Conservation (phyloP, 2,113 vertebrate species). For the Pseudopodoces humilis region DNA sequence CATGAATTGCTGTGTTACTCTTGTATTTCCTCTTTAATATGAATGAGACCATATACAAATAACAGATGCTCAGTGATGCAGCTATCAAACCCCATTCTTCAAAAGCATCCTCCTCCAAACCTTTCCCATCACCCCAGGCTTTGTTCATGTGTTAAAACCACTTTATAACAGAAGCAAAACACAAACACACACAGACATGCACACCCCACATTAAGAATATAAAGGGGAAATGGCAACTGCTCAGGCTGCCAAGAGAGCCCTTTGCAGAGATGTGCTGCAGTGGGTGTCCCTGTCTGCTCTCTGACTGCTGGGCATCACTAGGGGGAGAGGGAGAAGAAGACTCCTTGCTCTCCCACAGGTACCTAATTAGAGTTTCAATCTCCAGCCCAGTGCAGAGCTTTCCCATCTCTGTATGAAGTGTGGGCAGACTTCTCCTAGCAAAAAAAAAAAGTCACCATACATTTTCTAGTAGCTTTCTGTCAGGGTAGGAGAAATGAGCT, state of each 20-base stretch:
- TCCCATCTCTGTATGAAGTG: not conserved
- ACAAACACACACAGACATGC: not conserved
- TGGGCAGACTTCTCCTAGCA: not conserved
- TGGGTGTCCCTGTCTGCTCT: not conserved
- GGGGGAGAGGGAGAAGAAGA: not conserved
- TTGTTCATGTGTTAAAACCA: not conserved
- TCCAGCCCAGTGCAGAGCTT: rapidly evolving
- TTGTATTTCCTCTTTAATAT: not conserved
- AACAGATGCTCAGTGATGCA: not conserved
- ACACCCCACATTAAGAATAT: not conserved
- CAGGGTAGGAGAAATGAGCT: not conserved
- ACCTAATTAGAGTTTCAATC: not conserved
- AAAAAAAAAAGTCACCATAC: not conserved
- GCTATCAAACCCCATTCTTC: not conserved
- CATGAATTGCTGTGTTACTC: not conserved
- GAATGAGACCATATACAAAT: not conserved
- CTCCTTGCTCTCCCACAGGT: not conserved
- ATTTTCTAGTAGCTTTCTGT: not conserved
- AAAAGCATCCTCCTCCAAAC: not conserved
- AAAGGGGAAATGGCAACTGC: not conserved
- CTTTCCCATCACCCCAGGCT: not conserved
- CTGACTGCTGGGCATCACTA: not conserved
- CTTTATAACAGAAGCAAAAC: not conserved
- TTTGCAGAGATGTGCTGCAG: not conserved
- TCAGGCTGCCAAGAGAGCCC: not conserved